These are phyloP conservation scores for Harpegnathos saltator DNA, from an alignment of 1,140 invertebrate genomes.

Conservation along the genomic window DNA sequence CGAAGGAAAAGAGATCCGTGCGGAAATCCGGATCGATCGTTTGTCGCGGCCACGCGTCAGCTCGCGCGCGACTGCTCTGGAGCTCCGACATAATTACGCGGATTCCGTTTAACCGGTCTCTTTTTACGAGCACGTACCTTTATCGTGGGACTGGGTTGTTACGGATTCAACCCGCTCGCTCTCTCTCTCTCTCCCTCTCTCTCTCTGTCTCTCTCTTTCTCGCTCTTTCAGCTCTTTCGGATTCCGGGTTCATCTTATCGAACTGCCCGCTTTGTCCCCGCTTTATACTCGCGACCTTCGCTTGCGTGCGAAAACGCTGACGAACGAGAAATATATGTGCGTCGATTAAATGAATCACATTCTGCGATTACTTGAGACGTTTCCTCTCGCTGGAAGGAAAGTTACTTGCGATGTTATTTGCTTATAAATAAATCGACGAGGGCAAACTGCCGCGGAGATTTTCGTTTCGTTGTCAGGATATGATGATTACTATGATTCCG, in stretches of 20 bases:
- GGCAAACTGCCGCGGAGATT: background rate
- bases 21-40: slow-evolving; percentile 32
- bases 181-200: no score
- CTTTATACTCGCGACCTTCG: background rate
- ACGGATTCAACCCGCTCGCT: slow-evolving; percentile 28
- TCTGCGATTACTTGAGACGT: no score
- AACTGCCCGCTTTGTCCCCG: background rate
- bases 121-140: slow-evolving; percentile 62
- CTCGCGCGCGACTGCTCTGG: slow-evolving; percentile 42
- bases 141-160: slow-evolving; percentile 21
- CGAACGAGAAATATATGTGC: background rate
- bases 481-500: background rate
- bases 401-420: background rate
- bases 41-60: slow-evolving; percentile 43
- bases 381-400: background rate
- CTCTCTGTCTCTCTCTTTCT: no score
- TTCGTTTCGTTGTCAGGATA: background rate
- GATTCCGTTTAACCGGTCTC: slow-evolving; percentile 42
- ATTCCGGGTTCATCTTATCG: slow-evolving; percentile 37
- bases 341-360: no score
- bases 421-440: background rate
- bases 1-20: slow-evolving; percentile 13
- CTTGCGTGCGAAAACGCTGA: background rate
- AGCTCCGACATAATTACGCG: slow-evolving; percentile 61
- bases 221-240: no score